Evolutionary conservation across 2,797 vertebrate species (phyloP).

Genomic region (Ambastaia sidthimunki): DNA sequence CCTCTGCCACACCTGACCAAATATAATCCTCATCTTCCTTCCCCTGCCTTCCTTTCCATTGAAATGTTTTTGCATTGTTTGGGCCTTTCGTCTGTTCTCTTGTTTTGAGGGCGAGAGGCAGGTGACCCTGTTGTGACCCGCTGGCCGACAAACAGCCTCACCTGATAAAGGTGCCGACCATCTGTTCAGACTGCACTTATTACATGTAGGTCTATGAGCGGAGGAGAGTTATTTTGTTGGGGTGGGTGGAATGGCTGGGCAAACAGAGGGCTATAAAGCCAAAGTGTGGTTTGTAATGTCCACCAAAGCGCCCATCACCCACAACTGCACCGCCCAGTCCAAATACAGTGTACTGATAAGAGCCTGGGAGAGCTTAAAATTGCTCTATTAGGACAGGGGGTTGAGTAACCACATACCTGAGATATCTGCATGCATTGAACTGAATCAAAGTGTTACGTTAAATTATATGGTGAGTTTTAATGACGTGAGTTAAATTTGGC

Average conservation of each 20-base stretch:
- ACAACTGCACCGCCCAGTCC: slow-evolving; percentile 59
- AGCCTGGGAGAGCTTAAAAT: slow-evolving; percentile 54
- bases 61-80: slow-evolving; percentile 66
- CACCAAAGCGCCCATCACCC: slow-evolving; percentile 54
- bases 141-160: slow-evolving; percentile 75
- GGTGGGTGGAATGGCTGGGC: slow-evolving; percentile 74
- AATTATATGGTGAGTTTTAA: not conserved
- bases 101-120: slow-evolving; percentile 63
- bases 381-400: slow-evolving; percentile 31
- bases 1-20: slow-evolving; percentile 78
- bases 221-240: slow-evolving; percentile 51
- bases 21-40: slow-evolving; percentile 75
- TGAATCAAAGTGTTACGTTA: not conserved
- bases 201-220: slow-evolving; percentile 73
- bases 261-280: slow-evolving; percentile 89
- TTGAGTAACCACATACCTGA: slow-evolving; percentile 41
- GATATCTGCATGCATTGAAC: slow-evolving; percentile 3
- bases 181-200: slow-evolving; percentile 79
- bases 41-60: slow-evolving; percentile 63
- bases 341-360: slow-evolving; percentile 79
- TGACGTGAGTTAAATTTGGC: not conserved
- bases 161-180: slow-evolving; percentile 81
- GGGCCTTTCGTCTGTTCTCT: slow-evolving; percentile 62
- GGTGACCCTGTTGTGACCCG: slow-evolving; percentile 73
- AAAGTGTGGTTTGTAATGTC: slow-evolving; percentile 69